Percentiles rank a stretch among this genome's conserved stretches.
phyloP scores from a whole-genome alignment of 2,113 vertebrate genomes.

The Probosciger aterrimus region DNA sequence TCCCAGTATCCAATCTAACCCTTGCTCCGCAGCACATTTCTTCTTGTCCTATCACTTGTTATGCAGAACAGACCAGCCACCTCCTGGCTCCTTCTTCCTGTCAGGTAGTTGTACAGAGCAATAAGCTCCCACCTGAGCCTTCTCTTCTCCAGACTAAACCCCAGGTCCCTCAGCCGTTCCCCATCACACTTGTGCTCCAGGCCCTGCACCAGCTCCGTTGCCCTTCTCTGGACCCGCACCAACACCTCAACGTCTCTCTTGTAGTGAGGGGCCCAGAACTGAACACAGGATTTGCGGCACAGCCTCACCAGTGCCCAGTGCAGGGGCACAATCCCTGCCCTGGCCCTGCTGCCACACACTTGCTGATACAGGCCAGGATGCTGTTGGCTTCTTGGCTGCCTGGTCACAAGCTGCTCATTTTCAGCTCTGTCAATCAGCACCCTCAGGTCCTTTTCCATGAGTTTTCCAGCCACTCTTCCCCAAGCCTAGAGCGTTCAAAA shows the following conservation, averaged over 20 bases:
- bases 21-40: fast-evolving
- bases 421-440: neutral
- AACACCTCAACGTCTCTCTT: neutral
- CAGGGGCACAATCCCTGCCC: fast-evolving
- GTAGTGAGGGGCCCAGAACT: neutral
- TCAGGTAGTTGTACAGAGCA: neutral
- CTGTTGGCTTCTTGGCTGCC: neutral
- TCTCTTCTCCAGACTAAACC: neutral
- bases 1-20: neutral
- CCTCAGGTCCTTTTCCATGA: neutral
- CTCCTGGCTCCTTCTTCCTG: fast-evolving
- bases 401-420: neutral
- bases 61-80: fast-evolving
- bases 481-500: neutral
- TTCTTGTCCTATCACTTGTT: fast-evolving
- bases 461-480: neutral
- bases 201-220: neutral
- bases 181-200: neutral
- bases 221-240: neutral
- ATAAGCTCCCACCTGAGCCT: neutral
- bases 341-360: neutral
- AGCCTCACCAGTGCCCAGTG: neutral
- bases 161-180: neutral
- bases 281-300: neutral
- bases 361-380: neutral